Percentiles rank a stretch among this genome's conserved stretches.
Evolutionary conservation across 2,888 invertebrate species (phyloP).

Genomic region (Schizaphis graminum): DNA sequence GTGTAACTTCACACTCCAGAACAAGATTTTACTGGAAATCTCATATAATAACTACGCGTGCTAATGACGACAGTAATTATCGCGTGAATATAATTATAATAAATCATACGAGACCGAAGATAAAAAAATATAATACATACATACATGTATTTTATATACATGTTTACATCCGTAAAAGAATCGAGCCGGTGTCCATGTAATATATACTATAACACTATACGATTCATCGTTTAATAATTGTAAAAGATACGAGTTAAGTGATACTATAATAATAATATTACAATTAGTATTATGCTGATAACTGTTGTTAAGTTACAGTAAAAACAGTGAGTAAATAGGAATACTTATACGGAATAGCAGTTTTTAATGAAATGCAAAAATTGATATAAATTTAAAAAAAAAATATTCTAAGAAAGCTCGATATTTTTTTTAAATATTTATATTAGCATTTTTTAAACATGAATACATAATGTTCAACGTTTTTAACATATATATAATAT

Average conservation of each 20-base stretch:
- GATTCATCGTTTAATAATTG: not conserved
- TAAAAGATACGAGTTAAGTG: too few relatives aligned
- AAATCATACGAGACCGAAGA: conserved; percentile 22
- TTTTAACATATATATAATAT: not conserved
- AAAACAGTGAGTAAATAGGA: not conserved
- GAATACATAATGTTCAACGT: not conserved
- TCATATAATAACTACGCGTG: not conserved
- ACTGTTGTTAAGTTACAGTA: not conserved
- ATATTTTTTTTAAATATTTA: not conserved
- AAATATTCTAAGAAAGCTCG: not conserved
- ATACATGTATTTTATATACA: not conserved
- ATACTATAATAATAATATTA: not conserved
- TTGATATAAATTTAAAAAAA: not conserved
- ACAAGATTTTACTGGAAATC: conserved; percentile 22
- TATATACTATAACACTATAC: not conserved
- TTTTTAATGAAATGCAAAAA: not conserved
- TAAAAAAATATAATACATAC: not conserved
- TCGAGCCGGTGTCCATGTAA: not conserved
- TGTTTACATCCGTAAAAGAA: not conserved
- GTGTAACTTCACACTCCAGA: conserved; percentile 18
- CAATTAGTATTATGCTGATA: not conserved
- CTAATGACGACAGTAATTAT: conserved; percentile 51
- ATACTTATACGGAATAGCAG: not conserved
- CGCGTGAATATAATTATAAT: conserved; percentile 20
- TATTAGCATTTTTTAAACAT: not conserved